These are phyloP conservation scores for Limenitis camilla DNA, from an alignment of 2,888 invertebrate genomes.

Conservation along the genomic window DNA sequence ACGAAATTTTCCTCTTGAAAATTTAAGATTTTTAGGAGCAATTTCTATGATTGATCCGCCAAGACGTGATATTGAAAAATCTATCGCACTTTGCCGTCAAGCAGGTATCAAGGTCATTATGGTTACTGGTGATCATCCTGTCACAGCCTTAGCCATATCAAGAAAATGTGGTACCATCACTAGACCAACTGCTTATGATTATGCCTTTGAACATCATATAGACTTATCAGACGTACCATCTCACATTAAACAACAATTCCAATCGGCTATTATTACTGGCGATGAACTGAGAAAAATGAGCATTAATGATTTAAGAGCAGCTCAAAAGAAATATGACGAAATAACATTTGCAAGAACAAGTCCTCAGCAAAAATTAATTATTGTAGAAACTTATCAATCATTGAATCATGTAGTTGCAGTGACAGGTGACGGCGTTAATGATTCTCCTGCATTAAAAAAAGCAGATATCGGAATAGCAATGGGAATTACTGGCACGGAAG, in stretches of 20 bases:
- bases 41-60: conserved; percentile 85
- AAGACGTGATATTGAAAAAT: conserved; percentile 77
- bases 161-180: conserved; percentile 78
- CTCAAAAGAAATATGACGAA: conserved; percentile 77
- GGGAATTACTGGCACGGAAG: conserved; percentile 86
- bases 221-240: conserved; percentile 67
- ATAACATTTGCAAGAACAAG: conserved; percentile 84
- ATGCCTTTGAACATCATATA: conserved; percentile 76
- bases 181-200: conserved; percentile 79
- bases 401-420: conserved; percentile 88
- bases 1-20: conserved; percentile 79
- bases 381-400: conserved; percentile 86
- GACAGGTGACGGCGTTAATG: conserved; percentile 92
- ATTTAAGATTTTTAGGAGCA: conserved; percentile 76
- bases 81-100: conserved; percentile 78
- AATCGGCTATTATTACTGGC: conserved; percentile 59
- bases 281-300: conserved; percentile 76
- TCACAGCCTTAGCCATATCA: conserved; percentile 83
- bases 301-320: conserved; percentile 67
- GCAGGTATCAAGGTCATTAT: conserved; percentile 83
- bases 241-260: conserved; percentile 58
- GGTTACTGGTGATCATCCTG: conserved; percentile 84
- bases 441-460: conserved; percentile 89
- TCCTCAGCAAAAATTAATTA: conserved; percentile 79
- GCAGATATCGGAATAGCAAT: conserved; percentile 89